Base-by-base conservation (phyloP, 1,140 invertebrate genomes). In the Zaprionus gabonicus region DNA sequence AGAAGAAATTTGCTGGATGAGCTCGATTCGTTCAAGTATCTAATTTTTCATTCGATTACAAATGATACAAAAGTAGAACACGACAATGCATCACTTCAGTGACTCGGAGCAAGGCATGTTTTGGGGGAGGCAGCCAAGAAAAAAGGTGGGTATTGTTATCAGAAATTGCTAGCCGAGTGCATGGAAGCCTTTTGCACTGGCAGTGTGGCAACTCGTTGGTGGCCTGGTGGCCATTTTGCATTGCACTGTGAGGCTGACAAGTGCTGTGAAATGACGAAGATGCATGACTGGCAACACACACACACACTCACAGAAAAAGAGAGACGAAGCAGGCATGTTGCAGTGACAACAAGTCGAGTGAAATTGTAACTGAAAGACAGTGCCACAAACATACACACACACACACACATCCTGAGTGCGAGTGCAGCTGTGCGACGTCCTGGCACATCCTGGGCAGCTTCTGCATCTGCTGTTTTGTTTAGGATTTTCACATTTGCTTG, bases 191-290 rank as follows among this genome's bases (percentile, higher is more conserved):
- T 46, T 17, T n/a, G 10, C 15, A 46, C 41, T 51, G 20, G 9
- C 20, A 41, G 38, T 4, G 15, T 51, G 46, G 53, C 20, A 49
- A 38, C 7, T 23, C 55, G 27, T 6, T 25, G 31, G 71, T 46
- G n/a, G 55, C 64, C 53, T 60, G 60, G 36, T 49, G 66, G 74
- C 44, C 78, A 88, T 82, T 83, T 87, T 87, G 78, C 84, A 86
- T 80, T 63, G 80, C 77, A 80, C 68, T 77, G 68, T 51, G 34
- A 58, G 62, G 31, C 70, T 88, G 84, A 88, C 84, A 88, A 87
- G 81, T 81, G 78, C 71, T 78, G 71, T 70, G 78, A 87, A 88
- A 87, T 87, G 84, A 88, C 84, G 84, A 87, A 81, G 84, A 87
- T 84, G 84, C 71, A 87, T 87, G 58, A 63, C 46, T 73, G 46